Evolutionary conservation across 2,888 invertebrate genomes (phyloP), one percentile per base, ranked within the genome.

Genomic region (Dryomyza anilis): DNA sequence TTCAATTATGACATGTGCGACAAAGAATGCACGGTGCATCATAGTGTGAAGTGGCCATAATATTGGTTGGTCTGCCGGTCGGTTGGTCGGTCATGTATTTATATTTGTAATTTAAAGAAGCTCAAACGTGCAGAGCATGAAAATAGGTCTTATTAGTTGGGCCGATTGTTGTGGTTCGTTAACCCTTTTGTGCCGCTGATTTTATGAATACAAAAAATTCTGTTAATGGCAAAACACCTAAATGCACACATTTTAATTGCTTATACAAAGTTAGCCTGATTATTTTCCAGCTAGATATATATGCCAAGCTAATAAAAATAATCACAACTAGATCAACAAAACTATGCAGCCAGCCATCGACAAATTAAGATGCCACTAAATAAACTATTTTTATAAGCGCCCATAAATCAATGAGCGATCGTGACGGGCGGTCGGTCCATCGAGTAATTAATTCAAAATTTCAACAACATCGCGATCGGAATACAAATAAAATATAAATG

Each of bases 101-200:
- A 19, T 21, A 65, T 71, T 69, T 66, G 69, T 70, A 77, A 76
- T 76, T 78, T 78, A 77, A 76, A 77, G 71, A 70, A 77, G 78
- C 76, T 73, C 78, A 71, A 67, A 60, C 65, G 70, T 72, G 73
- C 77, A 23, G 76, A 62, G 58, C 64, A 59, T 75, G 70, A 67
- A 56, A 30, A 7, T 27, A 25, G 21, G 23, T 14, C 48, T 23
- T 25, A 21, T 50, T 50, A 21, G 23, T 50, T 10, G 5, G 39
- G 39, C 3, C 12, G 39, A 19, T 48, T 19, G 23, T 48, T 12
- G 8, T 50, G 21, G 48, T 50, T 50, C 48, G 14, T 50, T 50
- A 19, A 50, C 48, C 48, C 27, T 43, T 43, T 43, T 5, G n/a
- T n/a, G 33, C 33, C n/a, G 3, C n/a, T 7, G n/a, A n/a, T n/a